These are phyloP conservation scores for Protobothrops flavoviridis DNA, from an alignment of 2,113 vertebrate genomes.

Conservation along the genomic window DNA sequence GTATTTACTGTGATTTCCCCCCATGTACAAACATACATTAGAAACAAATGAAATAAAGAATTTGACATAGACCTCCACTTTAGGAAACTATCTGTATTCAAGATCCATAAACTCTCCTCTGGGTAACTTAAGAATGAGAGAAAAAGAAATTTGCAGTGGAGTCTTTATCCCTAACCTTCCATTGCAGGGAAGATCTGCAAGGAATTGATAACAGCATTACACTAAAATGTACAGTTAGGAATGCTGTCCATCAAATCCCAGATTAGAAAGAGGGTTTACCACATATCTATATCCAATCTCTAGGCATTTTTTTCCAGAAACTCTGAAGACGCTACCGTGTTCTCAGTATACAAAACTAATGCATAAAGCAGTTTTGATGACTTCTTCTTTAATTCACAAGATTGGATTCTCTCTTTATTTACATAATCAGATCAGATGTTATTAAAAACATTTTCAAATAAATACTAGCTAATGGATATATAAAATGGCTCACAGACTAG, in stretches of 20 bases:
- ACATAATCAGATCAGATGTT: not conserved
- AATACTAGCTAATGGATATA: not conserved
- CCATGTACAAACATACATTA: not conserved
- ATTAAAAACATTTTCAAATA: not conserved
- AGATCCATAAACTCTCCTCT: not conserved
- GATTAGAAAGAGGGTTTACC: not conserved
- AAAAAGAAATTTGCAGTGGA: not conserved
- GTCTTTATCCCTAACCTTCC: not conserved
- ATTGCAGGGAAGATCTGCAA: not conserved
- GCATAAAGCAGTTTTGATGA: not conserved
- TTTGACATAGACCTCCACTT: not conserved
- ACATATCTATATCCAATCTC: not conserved
- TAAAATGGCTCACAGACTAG: not conserved
- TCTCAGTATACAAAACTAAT: not conserved
- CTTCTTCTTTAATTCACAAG: not conserved
- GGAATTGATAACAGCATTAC: not conserved
- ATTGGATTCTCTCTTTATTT: not conserved
- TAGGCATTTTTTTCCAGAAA: not conserved
- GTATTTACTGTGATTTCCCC: not conserved
- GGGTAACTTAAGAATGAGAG: not conserved
- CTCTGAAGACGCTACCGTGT: not conserved
- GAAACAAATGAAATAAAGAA: not conserved
- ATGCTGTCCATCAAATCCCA: not conserved
- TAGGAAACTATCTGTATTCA: not conserved
- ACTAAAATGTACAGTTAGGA: not conserved